Base-by-base conservation (phyloP, 1,140 invertebrate genomes). In the Yoshiicerus persimilis region DNA sequence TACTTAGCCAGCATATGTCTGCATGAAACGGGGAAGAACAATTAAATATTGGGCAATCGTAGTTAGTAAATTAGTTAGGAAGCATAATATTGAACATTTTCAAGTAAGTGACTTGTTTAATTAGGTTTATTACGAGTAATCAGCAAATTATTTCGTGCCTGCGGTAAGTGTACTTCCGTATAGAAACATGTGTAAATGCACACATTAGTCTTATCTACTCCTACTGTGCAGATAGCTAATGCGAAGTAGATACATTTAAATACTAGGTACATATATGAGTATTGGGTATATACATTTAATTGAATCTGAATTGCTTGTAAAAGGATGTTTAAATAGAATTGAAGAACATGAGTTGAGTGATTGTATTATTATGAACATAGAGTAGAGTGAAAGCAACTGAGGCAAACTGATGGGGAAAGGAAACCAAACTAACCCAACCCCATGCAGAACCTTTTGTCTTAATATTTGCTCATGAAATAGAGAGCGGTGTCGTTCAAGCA, bases 391-490 rank as follows among this genome's bases (percentile, higher is more conserved):
- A 38, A 34, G 36, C n/a, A 80, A 36, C 30, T 38, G 75, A 34
- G 30, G 36, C 36, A 38, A 36, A 80, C 75, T 38, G 32, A 80
- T 36, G 75, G 13, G 32, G 36, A 36, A 80, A 20, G 32, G 38
- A 85, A 39, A 85, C 83, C 20, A 47, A 39, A 39, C 34, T 47
- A 56, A 39, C 39, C 41, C 6, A 41, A n/a, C 47, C 47, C 47
- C n/a, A 56, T n/a, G 32, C 36, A 9, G 16, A 47, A n/a, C 23
- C 83, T 80, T 80, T 80, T 80, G 75, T 80, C 75, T 80, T 85
- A 85, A 56, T 85, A 85, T 85, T 85, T 85, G 23, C 83, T 85
- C 34, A 85, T 85, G 4, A 39, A 85, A 85, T 85, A 38, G 75
- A 16, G 36, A 80, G 36, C 16, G 32, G 36, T 80, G 75, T 80